Percentiles rank a stretch among this genome's conserved stretches.
Conservation (phyloP, 2,888 invertebrate genomes). For the Parnassius glacialis region DNA sequence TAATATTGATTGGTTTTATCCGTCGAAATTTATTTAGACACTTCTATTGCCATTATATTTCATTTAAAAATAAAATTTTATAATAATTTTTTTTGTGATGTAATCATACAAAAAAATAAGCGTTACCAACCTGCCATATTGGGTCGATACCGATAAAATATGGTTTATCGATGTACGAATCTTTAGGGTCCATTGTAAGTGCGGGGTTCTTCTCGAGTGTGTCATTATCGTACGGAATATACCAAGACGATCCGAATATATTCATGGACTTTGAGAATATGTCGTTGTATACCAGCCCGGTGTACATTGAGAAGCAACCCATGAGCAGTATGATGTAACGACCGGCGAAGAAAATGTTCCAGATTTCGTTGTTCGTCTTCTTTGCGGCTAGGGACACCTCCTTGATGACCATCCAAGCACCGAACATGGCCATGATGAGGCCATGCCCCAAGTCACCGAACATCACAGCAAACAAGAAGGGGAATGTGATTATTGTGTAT, state of each 20-base stretch:
- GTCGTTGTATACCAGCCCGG: slow-evolving; percentile 98
- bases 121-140: slow-evolving; percentile 84
- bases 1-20: too few species aligned
- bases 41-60: too few species aligned
- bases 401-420: slow-evolving; percentile 88
- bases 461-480: slow-evolving; percentile 97
- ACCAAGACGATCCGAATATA: slow-evolving; percentile 95
- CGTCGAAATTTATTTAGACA: too few species aligned
- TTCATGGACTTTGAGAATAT: slow-evolving; percentile 97
- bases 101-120: too few species aligned
- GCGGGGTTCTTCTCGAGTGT: slow-evolving; percentile 70
- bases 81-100: too few species aligned
- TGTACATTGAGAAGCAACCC: slow-evolving; percentile 99
- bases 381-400: slow-evolving; percentile 88
- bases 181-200: slow-evolving; percentile 84
- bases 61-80: too few species aligned
- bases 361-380: slow-evolving; percentile 91
- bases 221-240: slow-evolving; percentile 75
- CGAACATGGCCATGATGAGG: slow-evolving; percentile 89
- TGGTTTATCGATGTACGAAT: slow-evolving; percentile 80
- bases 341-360: slow-evolving; percentile 98
- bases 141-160: slow-evolving; percentile 95
- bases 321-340: slow-evolving; percentile 98
- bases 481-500: slow-evolving; percentile 95
- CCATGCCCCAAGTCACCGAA: slow-evolving; percentile 98